Evolutionary conservation across 2,888 invertebrate genomes (phyloP), one percentile per base, ranked within the genome.

Genomic region (Clepsis dumicolana): DNA sequence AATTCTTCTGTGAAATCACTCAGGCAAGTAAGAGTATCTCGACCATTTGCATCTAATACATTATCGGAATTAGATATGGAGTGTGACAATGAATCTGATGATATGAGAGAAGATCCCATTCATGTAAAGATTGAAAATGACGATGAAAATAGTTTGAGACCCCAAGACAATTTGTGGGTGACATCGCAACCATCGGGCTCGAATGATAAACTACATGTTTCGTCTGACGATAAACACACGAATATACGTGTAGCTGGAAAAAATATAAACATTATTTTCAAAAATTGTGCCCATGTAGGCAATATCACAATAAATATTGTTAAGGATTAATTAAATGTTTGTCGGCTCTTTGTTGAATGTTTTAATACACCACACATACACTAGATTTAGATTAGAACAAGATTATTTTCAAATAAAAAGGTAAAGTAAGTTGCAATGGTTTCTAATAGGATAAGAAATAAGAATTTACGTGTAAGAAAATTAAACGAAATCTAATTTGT

Each of bases 221-320:
- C 38, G 2, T 16, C 41, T 24, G 25, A 41, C 21, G 59, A 59
- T 12, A 21, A 53, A 14, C n/a, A 53, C n/a, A 61, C 41, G 32
- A 41, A 54, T 18, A 48, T 61, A 25, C 54, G 25, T 41, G 32
- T 54, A 21, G 53, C 32, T 7, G 54, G 66, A 24, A 66, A 61
- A 25, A 66, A 61, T 18, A 61, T 66, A 25, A 53, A 0, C 2
- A 41, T 65, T 32, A 50, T 41, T 32, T 65, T 65, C 24, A 61
- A 44, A 10, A 61, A 65, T 24, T 65, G 65, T 54, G 27, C 53
- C 10, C 29, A 32, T n/a, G 57, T 57, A n/a, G 57, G 57, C n/a
- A 38, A 65, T 44, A 16, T 65, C 16, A 29, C 44, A 24, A 32
- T 61, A 50, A 61, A 61, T 54, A 25, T 65, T 60, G n/a, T 41